A percentile compares a stretch with the other conserved stretches of the same genome.
Conservation (phyloP, 2,113 vertebrate species). For the Mionectes macconnelli region DNA sequence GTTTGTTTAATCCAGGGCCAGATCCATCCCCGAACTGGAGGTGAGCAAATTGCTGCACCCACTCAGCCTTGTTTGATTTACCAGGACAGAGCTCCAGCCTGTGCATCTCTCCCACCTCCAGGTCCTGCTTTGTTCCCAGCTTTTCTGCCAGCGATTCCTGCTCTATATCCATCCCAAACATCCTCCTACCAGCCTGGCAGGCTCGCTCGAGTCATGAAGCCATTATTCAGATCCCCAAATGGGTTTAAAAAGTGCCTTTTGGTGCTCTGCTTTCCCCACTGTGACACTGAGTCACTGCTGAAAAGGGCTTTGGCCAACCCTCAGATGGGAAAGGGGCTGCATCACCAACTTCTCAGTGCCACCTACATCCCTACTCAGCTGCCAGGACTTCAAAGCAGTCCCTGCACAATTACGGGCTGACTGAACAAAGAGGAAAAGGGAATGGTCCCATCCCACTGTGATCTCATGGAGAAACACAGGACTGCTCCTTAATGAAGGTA, state of each 20-base stretch:
- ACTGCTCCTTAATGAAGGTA: conserved; percentile 1
- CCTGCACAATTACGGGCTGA: conserved; percentile 2
- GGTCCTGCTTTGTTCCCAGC: not conserved
- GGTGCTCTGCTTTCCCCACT: not conserved
- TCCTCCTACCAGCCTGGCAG: conserved; percentile 10
- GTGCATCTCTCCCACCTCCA: not conserved
- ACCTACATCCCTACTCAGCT: not conserved
- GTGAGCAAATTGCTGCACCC: not conserved
- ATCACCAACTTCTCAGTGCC: conserved; percentile 1
- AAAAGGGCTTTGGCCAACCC: not conserved
- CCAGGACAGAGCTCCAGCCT: not conserved
- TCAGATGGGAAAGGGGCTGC: not conserved
- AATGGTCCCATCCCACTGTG: conserved; percentile 25
- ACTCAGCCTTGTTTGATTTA: not conserved
- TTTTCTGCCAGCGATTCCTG: not conserved
- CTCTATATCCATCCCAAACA: not conserved
- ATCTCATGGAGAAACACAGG: not conserved
- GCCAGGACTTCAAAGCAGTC: conserved; percentile 23
- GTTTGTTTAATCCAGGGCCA: not conserved
- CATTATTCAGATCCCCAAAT: not conserved
- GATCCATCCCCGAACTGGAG: not conserved
- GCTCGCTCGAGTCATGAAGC: not conserved
- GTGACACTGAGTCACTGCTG: conserved; percentile 23
- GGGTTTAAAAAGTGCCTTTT: not conserved
- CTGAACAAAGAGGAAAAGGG: not conserved